These are phyloP conservation scores for Cantharis lateralis DNA, from an alignment of 2,888 invertebrate genomes.

Conservation along the genomic window DNA sequence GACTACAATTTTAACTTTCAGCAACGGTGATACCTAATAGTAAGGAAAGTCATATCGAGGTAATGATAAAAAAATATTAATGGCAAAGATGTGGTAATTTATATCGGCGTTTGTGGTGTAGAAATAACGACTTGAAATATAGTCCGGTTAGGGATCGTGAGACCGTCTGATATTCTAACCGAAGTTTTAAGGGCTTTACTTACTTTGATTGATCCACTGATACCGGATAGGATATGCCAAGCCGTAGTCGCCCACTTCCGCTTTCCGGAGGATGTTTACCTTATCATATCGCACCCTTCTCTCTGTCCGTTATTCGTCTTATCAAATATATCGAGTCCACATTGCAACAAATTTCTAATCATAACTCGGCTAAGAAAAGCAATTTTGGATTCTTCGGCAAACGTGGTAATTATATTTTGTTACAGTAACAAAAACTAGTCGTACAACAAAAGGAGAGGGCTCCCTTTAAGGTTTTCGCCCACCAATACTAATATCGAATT, in stretches of 20 bases:
- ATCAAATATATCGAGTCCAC: slow-evolving; percentile 37
- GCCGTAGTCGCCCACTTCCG: slow-evolving; percentile 42
- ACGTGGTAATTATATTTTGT: not conserved
- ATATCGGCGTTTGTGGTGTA: slow-evolving; percentile 17
- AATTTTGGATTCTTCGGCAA: not conserved
- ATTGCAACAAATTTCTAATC: slow-evolving; percentile 15
- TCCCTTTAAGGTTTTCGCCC: slow-evolving; percentile 23
- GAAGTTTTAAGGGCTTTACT: slow-evolving; percentile 26
- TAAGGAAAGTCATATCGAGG: not conserved
- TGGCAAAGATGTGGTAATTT: slow-evolving; percentile 12
- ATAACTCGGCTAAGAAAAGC: not conserved
- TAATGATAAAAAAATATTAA: not conserved
- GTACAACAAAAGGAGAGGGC: not conserved
- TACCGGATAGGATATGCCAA: slow-evolving; percentile 43
- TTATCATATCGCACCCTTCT: slow-evolving; percentile 37
- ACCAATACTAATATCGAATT: slow-evolving; percentile 24
- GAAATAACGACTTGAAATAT: slow-evolving; percentile 24
- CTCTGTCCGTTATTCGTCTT: slow-evolving; percentile 32
- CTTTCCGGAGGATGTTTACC: slow-evolving; percentile 45
- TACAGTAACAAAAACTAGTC: not conserved
- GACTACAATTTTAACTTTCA: not conserved
- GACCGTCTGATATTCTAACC: slow-evolving; percentile 23
- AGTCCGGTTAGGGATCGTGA: slow-evolving; percentile 19
- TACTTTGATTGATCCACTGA: slow-evolving; percentile 31
- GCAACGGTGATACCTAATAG: not conserved